These are phyloP conservation scores for Ellobius talpinus DNA, from an alignment of 2,113 vertebrate genomes.

Conservation along the genomic window DNA sequence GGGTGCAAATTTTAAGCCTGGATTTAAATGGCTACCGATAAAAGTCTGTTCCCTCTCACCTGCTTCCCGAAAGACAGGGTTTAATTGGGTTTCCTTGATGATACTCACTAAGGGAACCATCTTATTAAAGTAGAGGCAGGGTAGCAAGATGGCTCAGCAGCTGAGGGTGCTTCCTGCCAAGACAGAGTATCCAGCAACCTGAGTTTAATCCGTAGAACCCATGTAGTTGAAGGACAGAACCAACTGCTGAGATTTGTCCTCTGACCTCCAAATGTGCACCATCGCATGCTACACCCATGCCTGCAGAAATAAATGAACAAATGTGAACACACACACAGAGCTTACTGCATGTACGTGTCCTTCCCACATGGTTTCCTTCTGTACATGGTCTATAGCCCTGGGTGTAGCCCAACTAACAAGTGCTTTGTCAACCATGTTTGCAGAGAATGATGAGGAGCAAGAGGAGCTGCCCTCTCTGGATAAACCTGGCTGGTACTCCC, in stretches of 20 bases:
- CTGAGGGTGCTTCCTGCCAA: neutral
- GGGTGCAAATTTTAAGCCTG: neutral
- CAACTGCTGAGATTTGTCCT: neutral
- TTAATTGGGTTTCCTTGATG: neutral
- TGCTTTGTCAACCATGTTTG: slow-evolving; percentile 67
- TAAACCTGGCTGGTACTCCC: slow-evolving; percentile 97
- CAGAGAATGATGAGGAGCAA: slow-evolving; percentile 95
- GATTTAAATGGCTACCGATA: neutral
- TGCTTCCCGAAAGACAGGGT: neutral
- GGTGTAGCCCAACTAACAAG: fast-evolving
- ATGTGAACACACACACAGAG: neutral
- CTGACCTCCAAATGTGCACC: neutral
- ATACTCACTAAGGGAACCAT: neutral
- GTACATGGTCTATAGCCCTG: neutral
- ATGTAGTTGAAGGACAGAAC: neutral
- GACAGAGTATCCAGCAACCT: neutral
- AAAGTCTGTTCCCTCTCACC: neutral
- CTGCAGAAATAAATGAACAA: neutral
- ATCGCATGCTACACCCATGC: neutral
- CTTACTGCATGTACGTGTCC: neutral
- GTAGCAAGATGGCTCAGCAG: neutral
- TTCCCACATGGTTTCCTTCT: neutral
- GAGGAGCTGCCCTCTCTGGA: slow-evolving; percentile 92
- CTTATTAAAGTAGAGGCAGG: neutral
- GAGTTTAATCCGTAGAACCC: neutral